Conservation (phyloP, 2,113 vertebrate genomes). For the Craseonycteris thonglongyai region DNA sequence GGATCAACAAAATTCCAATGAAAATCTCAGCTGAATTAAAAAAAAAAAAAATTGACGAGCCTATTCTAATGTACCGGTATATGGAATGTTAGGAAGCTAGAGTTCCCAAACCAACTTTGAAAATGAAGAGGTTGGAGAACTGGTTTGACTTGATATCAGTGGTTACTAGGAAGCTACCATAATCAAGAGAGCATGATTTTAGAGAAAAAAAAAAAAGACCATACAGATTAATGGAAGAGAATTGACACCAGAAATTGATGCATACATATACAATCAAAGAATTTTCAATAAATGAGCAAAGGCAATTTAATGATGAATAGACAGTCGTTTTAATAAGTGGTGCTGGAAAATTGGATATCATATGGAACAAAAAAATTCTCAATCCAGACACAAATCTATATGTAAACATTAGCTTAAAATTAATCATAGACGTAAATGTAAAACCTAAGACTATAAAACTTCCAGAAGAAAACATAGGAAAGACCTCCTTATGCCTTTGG, state of each 20-base stretch:
- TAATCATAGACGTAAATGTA: neutral
- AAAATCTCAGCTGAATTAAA: neutral
- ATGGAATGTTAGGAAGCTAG: neutral
- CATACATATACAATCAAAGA: neutral
- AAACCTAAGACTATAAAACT: neutral
- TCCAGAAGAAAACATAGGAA: neutral
- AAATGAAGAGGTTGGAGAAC: neutral
- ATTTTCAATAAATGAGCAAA: neutral
- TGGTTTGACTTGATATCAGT: neutral
- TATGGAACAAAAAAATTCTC: neutral
- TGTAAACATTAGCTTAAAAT: neutral
- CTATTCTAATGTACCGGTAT: neutral
- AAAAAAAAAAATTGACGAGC: neutral
- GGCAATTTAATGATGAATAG: neutral
- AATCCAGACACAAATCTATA: neutral
- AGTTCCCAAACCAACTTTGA: neutral
- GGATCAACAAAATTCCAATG: neutral
- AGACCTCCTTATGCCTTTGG: neutral
- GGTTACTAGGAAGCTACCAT: neutral
- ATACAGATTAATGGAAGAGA: neutral
- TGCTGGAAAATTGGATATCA: neutral
- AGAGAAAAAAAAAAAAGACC: neutral
- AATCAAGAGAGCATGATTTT: neutral
- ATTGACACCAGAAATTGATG: neutral
- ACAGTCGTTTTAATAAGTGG: neutral